Evolutionary conservation across 2,797 vertebrate genomes (phyloP).

Genomic region (Hapalemur alaotrensis): DNA sequence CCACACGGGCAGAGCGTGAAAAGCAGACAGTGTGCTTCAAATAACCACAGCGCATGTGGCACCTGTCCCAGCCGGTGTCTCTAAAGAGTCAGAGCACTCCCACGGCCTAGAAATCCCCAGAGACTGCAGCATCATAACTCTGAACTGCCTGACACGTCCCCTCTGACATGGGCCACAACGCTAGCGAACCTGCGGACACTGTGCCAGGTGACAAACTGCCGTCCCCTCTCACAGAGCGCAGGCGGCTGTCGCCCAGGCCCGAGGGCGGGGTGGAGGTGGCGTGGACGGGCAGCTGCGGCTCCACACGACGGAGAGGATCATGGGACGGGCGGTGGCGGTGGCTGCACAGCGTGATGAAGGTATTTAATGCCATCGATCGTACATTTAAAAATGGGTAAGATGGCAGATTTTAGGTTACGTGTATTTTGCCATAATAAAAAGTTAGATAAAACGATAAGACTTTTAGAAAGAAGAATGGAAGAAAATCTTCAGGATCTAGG

Average conservation of each 20-base stretch:
- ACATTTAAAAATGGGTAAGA: neutral
- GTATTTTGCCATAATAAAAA: neutral
- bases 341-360: neutral
- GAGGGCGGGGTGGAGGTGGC: too few species aligned
- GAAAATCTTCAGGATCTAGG: neutral
- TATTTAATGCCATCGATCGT: neutral
- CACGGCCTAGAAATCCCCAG: neutral
- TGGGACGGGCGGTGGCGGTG: neutral
- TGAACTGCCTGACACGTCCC: neutral
- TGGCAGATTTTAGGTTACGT: neutral
- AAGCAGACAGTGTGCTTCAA: neutral
- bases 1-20: neutral
- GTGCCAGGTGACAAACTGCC: too few species aligned
- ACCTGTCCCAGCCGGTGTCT: accelerated
- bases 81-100: too few species aligned
- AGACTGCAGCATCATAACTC: accelerated
- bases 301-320: neutral
- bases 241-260: too few species aligned
- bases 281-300: neutral
- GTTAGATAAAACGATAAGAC: neutral
- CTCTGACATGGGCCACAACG: too few species aligned
- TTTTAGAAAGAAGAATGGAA: neutral
- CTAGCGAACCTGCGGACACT: too few species aligned
- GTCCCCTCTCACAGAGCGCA: too few species aligned
- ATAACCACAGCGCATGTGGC: accelerated